Percentiles rank a stretch among this genome's conserved stretches.
These are phyloP conservation scores for Apamea crenata DNA, from an alignment of 2,888 invertebrate species.

Conservation along the genomic window DNA sequence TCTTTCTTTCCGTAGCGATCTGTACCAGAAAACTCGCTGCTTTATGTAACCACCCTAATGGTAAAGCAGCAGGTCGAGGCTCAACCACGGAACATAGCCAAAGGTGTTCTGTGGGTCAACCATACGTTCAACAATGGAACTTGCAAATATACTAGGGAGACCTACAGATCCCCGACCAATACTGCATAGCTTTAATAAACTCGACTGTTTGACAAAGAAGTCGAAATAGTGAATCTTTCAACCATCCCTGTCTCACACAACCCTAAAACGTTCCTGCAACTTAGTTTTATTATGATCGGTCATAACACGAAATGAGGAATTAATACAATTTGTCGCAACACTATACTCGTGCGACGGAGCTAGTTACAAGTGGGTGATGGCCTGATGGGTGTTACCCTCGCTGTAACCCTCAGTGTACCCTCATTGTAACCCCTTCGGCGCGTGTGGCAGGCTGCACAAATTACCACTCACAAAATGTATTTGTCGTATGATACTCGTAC, in stretches of 20 bases:
- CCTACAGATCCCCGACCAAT: background rate
- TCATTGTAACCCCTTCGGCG: slow-evolving; percentile 57
- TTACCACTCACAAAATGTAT: slow-evolving; percentile 63
- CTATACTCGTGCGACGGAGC: slow-evolving; percentile 74
- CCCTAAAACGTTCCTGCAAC: background rate
- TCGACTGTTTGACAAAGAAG: background rate
- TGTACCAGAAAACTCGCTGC: too few relatives aligned
- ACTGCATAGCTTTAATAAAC: background rate
- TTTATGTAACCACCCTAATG: too few relatives aligned
- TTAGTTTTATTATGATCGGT: slow-evolving; percentile 54
- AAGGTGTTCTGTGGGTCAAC: too few relatives aligned
- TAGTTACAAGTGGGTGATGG: slow-evolving; percentile 41
- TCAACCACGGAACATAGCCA: too few relatives aligned
- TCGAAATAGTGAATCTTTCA: background rate
- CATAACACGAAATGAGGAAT: slow-evolving; percentile 62
- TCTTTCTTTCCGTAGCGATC: too few relatives aligned
- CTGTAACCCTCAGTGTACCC: slow-evolving; percentile 39
- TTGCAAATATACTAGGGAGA: too few relatives aligned
- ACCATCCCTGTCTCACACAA: background rate
- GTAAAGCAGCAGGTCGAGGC: too few relatives aligned
- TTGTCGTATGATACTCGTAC: slow-evolving; percentile 48
- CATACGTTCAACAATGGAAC: too few relatives aligned
- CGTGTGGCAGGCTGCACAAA: slow-evolving; percentile 56
- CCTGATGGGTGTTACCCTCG: slow-evolving; percentile 6
- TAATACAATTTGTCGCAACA: slow-evolving; percentile 74